Evolutionary conservation across 1,140 invertebrate genomes (phyloP).

Genomic region (Eupristina koningsbergeri): DNA sequence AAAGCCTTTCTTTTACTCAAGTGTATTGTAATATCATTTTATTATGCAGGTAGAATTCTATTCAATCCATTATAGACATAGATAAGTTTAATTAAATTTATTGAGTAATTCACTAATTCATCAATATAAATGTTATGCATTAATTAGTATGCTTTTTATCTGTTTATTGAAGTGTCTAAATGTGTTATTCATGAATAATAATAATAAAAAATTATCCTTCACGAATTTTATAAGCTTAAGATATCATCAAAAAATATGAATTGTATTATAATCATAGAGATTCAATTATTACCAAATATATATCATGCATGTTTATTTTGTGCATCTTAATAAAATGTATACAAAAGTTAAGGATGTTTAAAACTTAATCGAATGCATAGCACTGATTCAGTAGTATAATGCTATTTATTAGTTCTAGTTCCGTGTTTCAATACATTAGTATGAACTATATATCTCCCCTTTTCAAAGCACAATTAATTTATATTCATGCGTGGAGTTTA

Average conservation of each 20-base stretch:
- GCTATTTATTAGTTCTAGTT: conserved; percentile 41
- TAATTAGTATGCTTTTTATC: too few relatives aligned
- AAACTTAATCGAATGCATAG: neutral
- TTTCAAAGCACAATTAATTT: conserved; percentile 40
- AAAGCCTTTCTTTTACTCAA: neutral
- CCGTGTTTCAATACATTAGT: conserved; percentile 28
- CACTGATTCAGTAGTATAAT: conserved; percentile 15
- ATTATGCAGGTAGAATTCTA: neutral
- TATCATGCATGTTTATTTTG: neutral
- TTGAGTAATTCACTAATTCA: too few relatives aligned
- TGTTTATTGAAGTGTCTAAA: too few relatives aligned
- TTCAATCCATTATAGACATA: too few relatives aligned
- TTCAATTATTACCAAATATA: too few relatives aligned
- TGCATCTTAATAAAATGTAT: neutral
- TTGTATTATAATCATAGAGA: too few relatives aligned
- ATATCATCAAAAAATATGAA: too few relatives aligned
- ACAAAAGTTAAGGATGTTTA: neutral
- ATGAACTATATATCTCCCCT: neutral
- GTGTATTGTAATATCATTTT: neutral
- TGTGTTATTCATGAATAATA: too few relatives aligned
- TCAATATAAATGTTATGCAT: too few relatives aligned
- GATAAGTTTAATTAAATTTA: too few relatives aligned
- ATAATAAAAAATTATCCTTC: too few relatives aligned
- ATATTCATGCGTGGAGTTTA: conserved; percentile 15
- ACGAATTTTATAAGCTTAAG: too few relatives aligned